Percentiles rank a stretch among this genome's conserved stretches.
phyloP scores from a whole-genome alignment of 2,797 vertebrate genomes.

The Anas georgica region DNA sequence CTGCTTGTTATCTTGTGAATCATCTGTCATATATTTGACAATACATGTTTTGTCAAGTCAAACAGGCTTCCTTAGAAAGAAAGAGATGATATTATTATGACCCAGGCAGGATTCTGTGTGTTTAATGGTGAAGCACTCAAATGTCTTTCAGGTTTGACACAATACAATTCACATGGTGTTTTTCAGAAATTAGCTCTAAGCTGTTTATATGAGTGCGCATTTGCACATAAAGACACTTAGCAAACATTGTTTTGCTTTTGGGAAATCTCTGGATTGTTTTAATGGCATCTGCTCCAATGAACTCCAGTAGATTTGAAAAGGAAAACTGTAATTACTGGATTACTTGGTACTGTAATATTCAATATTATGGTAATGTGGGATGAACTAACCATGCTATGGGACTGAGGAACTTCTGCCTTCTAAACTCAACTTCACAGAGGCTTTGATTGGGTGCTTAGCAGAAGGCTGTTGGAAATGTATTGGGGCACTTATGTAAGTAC shows the following conservation, averaged over 20 bases:
- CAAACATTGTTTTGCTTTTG: not conserved
- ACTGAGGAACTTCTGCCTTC: not conserved
- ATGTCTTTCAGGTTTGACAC: not conserved
- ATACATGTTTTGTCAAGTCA: slow-evolving; percentile 10
- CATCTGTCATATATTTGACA: not conserved
- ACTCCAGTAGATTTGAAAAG: not conserved
- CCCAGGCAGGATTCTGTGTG: not conserved
- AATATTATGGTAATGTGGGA: not conserved
- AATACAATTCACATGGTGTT: not conserved
- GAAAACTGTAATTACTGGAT: slow-evolving; percentile 6
- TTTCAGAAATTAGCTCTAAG: slow-evolving; percentile 16
- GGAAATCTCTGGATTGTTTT: not conserved
- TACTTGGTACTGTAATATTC: slow-evolving; percentile 15
- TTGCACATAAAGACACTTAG: slow-evolving; percentile 19
- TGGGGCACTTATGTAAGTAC: not conserved
- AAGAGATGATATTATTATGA: not conserved
- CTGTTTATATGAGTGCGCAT: not conserved
- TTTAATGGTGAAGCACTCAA: not conserved
- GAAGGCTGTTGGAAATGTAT: not conserved
- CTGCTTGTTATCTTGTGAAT: not conserved
- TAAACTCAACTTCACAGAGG: not conserved
- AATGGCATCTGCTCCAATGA: not conserved
- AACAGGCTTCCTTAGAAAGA: slow-evolving; percentile 23
- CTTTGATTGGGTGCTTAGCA: slow-evolving; percentile 2
- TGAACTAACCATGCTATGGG: not conserved